A percentile compares a stretch with the other conserved stretches of the same genome.
Evolutionary conservation across 2,113 vertebrate genomes (phyloP).

Genomic region (Proteles cristata): DNA sequence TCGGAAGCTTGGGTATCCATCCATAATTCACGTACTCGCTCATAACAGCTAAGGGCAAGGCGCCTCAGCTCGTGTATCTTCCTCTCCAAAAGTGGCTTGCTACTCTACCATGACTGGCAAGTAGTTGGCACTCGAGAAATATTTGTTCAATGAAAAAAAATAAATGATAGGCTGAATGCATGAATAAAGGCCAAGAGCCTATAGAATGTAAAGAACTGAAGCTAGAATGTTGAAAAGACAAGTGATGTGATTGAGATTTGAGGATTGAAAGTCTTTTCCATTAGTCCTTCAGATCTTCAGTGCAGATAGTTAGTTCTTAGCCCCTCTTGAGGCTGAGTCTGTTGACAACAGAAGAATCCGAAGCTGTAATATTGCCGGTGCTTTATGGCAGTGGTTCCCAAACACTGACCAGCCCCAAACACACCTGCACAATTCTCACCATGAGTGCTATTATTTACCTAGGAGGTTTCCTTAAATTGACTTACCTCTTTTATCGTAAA

Average conservation of each 20-base stretch:
- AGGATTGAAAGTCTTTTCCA: neutral
- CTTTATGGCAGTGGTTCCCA: neutral
- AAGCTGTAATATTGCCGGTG: neutral
- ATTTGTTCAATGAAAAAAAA: neutral
- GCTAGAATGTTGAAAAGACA: neutral
- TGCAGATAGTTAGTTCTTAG: neutral
- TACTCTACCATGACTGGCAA: neutral
- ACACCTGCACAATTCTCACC: neutral
- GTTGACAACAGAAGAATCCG: neutral
- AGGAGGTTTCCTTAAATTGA: neutral
- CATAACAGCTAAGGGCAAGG: neutral
- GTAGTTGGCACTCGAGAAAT: neutral
- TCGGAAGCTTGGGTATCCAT: neutral
- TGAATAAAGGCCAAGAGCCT: neutral
- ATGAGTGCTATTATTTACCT: neutral
- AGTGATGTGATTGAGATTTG: neutral
- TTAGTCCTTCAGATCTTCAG: neutral
- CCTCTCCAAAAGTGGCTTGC: neutral
- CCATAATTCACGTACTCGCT: neutral
- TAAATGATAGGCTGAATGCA: neutral
- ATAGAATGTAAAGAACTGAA: neutral
- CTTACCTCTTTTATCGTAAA: constrained; percentile 40
- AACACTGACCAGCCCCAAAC: neutral
- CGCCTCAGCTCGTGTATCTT: neutral
- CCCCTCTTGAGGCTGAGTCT: neutral